Evolutionary conservation across 2,888 invertebrate species (phyloP).

Genomic region (Lycocerus yunnanus): DNA sequence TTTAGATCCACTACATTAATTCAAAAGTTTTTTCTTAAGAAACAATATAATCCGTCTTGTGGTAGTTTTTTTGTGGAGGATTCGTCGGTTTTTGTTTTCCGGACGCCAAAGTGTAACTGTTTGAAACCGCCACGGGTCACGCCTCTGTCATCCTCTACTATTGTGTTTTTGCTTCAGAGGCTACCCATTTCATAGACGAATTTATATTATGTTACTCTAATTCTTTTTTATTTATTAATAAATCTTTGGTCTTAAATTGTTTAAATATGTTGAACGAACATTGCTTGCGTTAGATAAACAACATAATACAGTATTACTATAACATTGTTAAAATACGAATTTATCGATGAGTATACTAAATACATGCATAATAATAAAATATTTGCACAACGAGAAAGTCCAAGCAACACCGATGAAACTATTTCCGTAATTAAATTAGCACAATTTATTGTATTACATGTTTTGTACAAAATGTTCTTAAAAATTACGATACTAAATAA

Average conservation of each 20-base stretch:
- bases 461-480: not conserved
- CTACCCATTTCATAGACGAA: conserved; percentile 23
- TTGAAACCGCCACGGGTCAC: conserved; percentile 47
- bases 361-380: too few relatives aligned
- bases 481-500: too few relatives aligned
- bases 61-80: conserved; percentile 35
- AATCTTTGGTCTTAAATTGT: not conserved
- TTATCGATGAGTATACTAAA: too few relatives aligned
- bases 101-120: conserved; percentile 48
- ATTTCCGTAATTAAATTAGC: not conserved
- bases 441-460: too few relatives aligned
- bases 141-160: conserved; percentile 38
- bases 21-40: conserved; percentile 46
- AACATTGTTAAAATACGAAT: not conserved
- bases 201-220: conserved; percentile 6
- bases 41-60: conserved; percentile 42
- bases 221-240: not conserved
- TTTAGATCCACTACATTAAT: conserved; percentile 51
- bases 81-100: conserved; percentile 46
- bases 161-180: conserved; percentile 34
- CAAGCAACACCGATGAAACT: not conserved
- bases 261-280: not conserved
- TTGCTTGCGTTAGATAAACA: not conserved
- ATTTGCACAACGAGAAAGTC: not conserved
- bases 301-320: not conserved